These are phyloP conservation scores for Tangara arthus DNA, from an alignment of 2,797 vertebrate species.

Conservation along the genomic window DNA sequence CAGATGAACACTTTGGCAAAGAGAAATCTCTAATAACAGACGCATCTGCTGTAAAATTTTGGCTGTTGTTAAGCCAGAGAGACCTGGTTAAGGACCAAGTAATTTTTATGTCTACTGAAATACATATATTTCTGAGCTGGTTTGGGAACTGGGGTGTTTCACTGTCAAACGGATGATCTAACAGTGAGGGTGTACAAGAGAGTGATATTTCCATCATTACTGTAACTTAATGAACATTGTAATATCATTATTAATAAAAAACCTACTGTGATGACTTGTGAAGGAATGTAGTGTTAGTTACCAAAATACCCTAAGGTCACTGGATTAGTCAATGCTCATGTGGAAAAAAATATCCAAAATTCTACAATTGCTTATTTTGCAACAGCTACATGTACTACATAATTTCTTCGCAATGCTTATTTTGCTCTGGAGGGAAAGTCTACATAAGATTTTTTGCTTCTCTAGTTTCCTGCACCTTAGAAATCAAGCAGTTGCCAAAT, in stretches of 20 bases:
- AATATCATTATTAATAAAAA: conserved; percentile 20
- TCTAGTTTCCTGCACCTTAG: background rate
- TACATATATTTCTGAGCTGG: background rate
- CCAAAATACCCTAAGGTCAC: background rate
- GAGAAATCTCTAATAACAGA: conserved; percentile 26
- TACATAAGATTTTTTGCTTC: background rate
- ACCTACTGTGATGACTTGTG: background rate
- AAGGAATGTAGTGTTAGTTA: conserved; percentile 35
- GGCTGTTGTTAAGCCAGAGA: conserved; percentile 33
- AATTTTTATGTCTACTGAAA: conserved; percentile 21
- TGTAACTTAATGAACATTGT: background rate
- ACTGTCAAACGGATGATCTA: conserved; percentile 6
- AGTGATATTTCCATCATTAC: background rate
- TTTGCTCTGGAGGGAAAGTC: background rate
- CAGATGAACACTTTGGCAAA: conserved; percentile 56
- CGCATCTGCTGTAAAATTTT: conserved; percentile 47
- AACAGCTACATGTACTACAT: background rate
- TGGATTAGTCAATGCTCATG: background rate
- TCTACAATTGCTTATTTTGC: background rate
- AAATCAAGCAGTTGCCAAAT: background rate
- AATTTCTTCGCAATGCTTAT: background rate
- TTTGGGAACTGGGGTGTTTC: conserved; percentile 14
- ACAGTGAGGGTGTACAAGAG: background rate
- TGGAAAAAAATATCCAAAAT: background rate
- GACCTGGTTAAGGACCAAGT: background rate